Evolutionary conservation across 2,888 invertebrate genomes (phyloP).

Genomic region (Listrodromus nycthemerus): DNA sequence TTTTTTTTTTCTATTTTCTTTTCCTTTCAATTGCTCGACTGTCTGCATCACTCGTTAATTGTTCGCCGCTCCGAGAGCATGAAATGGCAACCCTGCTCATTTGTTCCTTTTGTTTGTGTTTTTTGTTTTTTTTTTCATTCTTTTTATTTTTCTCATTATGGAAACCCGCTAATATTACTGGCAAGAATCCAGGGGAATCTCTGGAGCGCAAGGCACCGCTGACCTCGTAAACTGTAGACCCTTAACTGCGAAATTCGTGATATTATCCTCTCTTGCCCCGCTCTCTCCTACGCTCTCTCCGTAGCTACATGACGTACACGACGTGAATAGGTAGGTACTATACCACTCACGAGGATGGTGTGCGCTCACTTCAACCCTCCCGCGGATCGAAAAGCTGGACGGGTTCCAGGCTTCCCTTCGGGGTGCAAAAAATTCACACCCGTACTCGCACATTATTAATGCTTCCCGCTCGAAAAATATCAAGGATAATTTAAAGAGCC

Average conservation of each 20-base stretch:
- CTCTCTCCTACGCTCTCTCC: neutral
- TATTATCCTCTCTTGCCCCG: constrained; percentile 49
- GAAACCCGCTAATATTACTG: constrained; percentile 42
- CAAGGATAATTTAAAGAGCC: constrained; percentile 23
- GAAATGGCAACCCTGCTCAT: constrained; percentile 1
- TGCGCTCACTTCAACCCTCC: constrained; percentile 10
- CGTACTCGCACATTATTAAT: constrained; percentile 36
- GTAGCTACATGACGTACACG: constrained; percentile 19
- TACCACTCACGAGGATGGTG: constrained; percentile 10
- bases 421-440: constrained; percentile 31
- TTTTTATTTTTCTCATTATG: constrained; percentile 28
- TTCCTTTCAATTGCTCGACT: neutral
- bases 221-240: constrained; percentile 58
- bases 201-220: constrained; percentile 48
- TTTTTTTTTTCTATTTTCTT: neutral
- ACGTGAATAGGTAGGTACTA: constrained; percentile 3
- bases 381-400: constrained; percentile 56
- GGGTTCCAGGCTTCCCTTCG: constrained; percentile 28
- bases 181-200: constrained; percentile 50
- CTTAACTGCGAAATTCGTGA: constrained; percentile 71
- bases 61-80: neutral
- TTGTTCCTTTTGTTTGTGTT: constrained; percentile 9
- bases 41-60: constrained; percentile 17
- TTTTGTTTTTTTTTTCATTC: neutral
- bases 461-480: constrained; percentile 21